Evolutionary conservation across 2,113 vertebrate genomes (phyloP), one percentile per base, ranked within the genome.

Genomic region (Ictalurus punctatus): DNA sequence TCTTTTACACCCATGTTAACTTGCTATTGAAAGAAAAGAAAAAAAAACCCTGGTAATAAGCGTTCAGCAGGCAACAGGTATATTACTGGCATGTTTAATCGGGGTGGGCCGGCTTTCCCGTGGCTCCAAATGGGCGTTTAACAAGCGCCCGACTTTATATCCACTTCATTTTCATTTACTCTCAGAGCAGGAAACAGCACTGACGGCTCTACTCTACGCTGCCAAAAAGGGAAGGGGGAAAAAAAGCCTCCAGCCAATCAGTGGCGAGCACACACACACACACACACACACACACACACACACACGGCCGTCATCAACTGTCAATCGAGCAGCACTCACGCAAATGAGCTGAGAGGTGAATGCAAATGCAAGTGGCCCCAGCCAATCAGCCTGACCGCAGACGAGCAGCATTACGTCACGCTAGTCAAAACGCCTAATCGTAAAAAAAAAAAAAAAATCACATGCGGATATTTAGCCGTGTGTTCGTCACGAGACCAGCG

Each of bases 111-210:
- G 21, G 30, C 76, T 87, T 89, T 88, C 76, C 74, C 83, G 89
- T 69, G 67, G 78, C 81, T 83, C 27, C 61, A 40, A 21, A 91
- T 91, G 92, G 92, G 92, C 34, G 90, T 89, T 74, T 76, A 73
- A 89, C 87, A 89, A 87, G 87, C 84, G 79, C 87, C 91, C 87
- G 67, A 89, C 87, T 92, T 79, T 84, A 89, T 87, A 83, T 90
- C 88, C 90, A 83, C 90, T 90, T 92, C 86, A 88, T 91, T 92
- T 89, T 91, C 91, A 85, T 89, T 84, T 65, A 81, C 88, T 86
- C 86, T 86, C 87, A 7, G 54, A 85, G 83, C 85, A 83, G 90
- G 85, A 92, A 84, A 79, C 79, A 30, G 54, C 8, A 0, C 67
- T 30, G 83, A 40, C 83, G 9, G 30, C 48, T 44, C 61, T 61